These are phyloP conservation scores for Lucilia cuprina DNA, from an alignment of 1,140 invertebrate genomes.

Conservation along the genomic window DNA sequence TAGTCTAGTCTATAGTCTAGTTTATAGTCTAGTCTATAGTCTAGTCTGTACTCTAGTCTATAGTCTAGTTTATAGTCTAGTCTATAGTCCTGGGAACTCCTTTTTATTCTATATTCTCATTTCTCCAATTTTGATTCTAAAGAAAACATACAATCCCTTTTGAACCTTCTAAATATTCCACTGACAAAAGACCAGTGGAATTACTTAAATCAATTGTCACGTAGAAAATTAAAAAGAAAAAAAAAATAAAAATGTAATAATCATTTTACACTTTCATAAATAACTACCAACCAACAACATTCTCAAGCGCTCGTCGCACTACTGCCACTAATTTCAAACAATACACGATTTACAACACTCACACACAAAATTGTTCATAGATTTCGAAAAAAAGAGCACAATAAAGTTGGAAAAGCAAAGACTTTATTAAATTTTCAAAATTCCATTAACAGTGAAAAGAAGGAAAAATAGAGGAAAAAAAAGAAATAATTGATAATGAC, in stretches of 20 bases:
- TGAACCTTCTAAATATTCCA: too few species aligned
- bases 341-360: background rate
- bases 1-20: too few species aligned
- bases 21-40: too few species aligned
- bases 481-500: conserved; percentile 29
- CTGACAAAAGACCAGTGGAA: background rate
- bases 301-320: conserved; percentile 22
- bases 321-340: background rate
- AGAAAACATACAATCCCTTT: too few species aligned
- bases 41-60: too few species aligned
- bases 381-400: background rate
- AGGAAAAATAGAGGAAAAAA: background rate
- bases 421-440: conserved; percentile 40
- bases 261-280: conserved; percentile 40
- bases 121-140: too few species aligned
- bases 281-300: conserved; percentile 43
- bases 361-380: background rate
- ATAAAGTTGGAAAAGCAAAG: background rate
- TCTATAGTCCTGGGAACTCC: too few species aligned
- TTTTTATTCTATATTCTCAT: too few species aligned
- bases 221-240: background rate
- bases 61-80: too few species aligned
- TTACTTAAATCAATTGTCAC: background rate
- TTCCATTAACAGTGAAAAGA: conserved; percentile 28
- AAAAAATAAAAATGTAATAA: background rate